Percentiles rank a stretch among this genome's conserved stretches.
Conservation (phyloP, 1,140 invertebrate species). For the Acyrthosiphon pisum region DNA sequence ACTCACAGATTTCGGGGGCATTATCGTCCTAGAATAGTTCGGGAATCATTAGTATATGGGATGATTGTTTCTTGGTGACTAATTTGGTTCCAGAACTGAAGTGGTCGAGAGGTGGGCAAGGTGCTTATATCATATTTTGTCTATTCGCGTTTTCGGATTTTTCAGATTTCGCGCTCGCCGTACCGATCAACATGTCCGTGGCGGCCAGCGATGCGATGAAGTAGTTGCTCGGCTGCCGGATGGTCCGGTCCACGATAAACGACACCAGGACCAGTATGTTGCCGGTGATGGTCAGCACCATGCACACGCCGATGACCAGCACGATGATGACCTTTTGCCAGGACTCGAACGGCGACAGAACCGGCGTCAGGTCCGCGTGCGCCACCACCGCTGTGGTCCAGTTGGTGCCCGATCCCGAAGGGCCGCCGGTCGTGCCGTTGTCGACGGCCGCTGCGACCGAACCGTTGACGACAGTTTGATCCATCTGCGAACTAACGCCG, state of each 20-base stretch:
- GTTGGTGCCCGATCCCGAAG: background rate
- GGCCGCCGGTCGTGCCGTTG: conserved; percentile 57
- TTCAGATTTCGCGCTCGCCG: conserved; percentile 61
- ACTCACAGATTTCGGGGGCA: too few species aligned
- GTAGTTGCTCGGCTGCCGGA: conserved; percentile 98
- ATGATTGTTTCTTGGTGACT: too few species aligned
- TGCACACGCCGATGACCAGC: conserved; percentile 84
- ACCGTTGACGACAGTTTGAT: conserved; percentile 29
- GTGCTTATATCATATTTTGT: background rate
- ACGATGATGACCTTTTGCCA: conserved; percentile 93
- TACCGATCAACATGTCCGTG: conserved; percentile 97
- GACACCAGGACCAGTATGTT: conserved; percentile 96
- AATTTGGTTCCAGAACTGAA: background rate
- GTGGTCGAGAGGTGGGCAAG: background rate
- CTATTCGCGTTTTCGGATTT: background rate
- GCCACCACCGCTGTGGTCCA: conserved; percentile 35
- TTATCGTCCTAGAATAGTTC: too few species aligned
- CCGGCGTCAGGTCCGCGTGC: conserved; percentile 65
- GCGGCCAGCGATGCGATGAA: conserved; percentile 98
- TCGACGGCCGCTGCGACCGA: conserved; percentile 11
- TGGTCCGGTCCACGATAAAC: conserved; percentile 95
- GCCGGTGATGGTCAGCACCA: conserved; percentile 90
- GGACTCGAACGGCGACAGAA: conserved; percentile 84
- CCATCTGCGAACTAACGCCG: conserved; percentile 39
- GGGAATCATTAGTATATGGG: too few species aligned